Evolutionary conservation across 2,797 vertebrate genomes (phyloP).

Genomic region (Petrocephalus sullivani): DNA sequence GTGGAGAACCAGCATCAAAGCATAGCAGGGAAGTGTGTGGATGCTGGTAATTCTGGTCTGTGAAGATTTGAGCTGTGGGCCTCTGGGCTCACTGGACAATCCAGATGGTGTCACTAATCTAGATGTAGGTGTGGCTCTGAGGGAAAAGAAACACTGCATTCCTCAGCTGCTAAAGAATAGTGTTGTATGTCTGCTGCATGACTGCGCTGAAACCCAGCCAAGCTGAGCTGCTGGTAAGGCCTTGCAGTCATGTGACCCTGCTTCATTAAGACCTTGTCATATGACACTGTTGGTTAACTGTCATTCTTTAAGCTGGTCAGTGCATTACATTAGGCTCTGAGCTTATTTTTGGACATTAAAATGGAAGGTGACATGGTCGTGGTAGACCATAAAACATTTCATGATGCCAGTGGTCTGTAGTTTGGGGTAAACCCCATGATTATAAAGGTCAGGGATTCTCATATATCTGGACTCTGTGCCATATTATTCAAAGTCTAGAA

Average conservation of each 20-base stretch:
- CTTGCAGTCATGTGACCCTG: neutral
- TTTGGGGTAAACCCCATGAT: neutral
- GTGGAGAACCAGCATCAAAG: neutral
- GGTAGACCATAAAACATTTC: neutral
- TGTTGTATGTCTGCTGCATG: neutral
- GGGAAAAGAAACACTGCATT: neutral
- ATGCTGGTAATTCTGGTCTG: neutral
- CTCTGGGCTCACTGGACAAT: neutral
- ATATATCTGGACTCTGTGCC: neutral
- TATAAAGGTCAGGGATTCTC: neutral
- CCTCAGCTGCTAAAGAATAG: neutral
- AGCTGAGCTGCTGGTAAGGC: neutral
- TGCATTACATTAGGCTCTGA: neutral
- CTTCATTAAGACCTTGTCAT: neutral
- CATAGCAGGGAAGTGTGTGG: neutral
- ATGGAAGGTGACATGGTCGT: neutral
- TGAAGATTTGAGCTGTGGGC: neutral
- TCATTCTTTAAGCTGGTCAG: neutral
- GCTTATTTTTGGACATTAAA: neutral
- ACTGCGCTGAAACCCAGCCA: neutral
- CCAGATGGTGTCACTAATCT: neutral
- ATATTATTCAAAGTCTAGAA: neutral
- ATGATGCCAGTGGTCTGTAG: neutral
- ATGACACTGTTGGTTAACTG: neutral
- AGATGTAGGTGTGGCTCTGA: neutral